Evolutionary conservation across 2,888 invertebrate genomes (phyloP).

Genomic region (Matsumyia berberina): DNA sequence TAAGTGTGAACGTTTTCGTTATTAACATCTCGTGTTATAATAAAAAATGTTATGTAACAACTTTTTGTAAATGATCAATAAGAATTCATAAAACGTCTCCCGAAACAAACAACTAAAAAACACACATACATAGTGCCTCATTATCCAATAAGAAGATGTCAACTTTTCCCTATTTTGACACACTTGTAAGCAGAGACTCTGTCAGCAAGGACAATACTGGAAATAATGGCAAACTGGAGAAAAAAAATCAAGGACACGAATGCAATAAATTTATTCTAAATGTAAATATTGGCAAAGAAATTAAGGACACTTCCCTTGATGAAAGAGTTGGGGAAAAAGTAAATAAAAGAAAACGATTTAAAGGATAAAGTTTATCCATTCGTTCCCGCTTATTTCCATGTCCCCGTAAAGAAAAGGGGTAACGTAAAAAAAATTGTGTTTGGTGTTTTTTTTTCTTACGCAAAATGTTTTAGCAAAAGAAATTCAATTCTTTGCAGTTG

Average conservation of each 20-base stretch:
- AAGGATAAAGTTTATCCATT: conserved; percentile 53
- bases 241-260: conserved; percentile 40
- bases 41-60: not conserved
- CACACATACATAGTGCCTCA: not conserved
- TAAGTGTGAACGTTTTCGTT: not conserved
- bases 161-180: not conserved
- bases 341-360: conserved; percentile 40
- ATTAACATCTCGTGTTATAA: not conserved
- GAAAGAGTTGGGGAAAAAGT: conserved; percentile 7
- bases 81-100: not conserved
- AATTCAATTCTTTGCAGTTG: conserved; percentile 2
- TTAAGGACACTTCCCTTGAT: conserved; percentile 19
- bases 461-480: not conserved
- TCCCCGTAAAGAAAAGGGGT: not conserved
- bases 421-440: not conserved
- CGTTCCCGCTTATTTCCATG: conserved; percentile 13
- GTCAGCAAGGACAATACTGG: conserved; percentile 27
- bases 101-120: not conserved
- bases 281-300: conserved; percentile 49
- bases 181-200: conserved; percentile 16
- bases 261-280: conserved; percentile 39
- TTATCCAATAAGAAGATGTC: conserved; percentile 8
- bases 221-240: conserved; percentile 12
- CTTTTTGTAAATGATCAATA: conserved; percentile 2
- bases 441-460: not conserved